Evolutionary conservation across 2,888 invertebrate genomes (phyloP).

Genomic region (Hyposoter dolosus): DNA sequence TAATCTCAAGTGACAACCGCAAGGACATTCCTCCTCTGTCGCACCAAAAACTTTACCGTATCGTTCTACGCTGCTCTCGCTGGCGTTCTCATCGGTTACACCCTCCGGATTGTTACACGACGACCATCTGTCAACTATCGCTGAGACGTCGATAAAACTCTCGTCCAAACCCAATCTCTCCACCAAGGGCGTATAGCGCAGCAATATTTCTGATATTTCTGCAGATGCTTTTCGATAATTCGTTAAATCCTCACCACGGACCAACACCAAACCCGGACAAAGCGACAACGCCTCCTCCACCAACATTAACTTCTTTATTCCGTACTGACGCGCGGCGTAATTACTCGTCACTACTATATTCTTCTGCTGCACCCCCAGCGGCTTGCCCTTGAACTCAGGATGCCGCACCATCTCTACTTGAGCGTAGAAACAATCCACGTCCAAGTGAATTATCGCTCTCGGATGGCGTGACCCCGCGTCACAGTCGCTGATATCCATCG

Average conservation of each 20-base stretch:
- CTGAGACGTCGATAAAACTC: conserved; percentile 93
- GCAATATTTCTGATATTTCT: conserved; percentile 90
- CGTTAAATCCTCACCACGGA: conserved; percentile 93
- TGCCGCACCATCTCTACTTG: conserved; percentile 93
- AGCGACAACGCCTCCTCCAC: conserved; percentile 90
- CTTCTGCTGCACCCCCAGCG: conserved; percentile 94
- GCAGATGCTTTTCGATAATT: conserved; percentile 92
- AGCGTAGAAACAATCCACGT: conserved; percentile 94
- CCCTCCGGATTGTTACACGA: conserved; percentile 73
- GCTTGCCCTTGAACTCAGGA: conserved; percentile 88
- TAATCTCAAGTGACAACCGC: conserved; percentile 91
- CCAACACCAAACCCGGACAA: conserved; percentile 91
- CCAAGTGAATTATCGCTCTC: conserved; percentile 91
- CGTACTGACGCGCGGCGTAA: conserved; percentile 91
- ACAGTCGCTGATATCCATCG: conserved; percentile 80
- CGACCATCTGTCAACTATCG: conserved; percentile 86
- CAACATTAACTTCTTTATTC: conserved; percentile 92
- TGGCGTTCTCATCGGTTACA: background rate
- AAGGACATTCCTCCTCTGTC: conserved; percentile 87
- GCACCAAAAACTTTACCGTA: conserved; percentile 88
- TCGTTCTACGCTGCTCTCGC: conserved; percentile 80
- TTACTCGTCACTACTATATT: conserved; percentile 94
- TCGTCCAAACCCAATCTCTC: conserved; percentile 95
- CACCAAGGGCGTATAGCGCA: conserved; percentile 90
- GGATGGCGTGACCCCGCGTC: conserved; percentile 85